Evolutionary conservation across 1,140 invertebrate genomes (phyloP).

Genomic region (Bombus difficillimus): DNA sequence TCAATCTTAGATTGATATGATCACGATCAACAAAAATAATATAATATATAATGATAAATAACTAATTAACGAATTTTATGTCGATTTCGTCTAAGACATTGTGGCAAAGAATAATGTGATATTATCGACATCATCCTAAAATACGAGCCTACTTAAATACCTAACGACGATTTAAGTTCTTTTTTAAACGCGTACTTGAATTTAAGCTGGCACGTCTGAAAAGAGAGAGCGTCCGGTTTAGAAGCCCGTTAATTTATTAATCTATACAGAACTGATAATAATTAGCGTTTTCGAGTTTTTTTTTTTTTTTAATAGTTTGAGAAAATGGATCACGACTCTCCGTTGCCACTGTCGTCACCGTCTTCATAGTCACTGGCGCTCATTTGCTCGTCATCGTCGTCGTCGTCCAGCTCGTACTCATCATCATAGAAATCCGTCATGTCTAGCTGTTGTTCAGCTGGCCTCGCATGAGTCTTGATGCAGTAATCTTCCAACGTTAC

Average conservation of each 20-base stretch:
- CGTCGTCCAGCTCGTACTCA: slow-evolving; percentile 92
- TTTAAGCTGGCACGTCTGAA: slow-evolving; percentile 50
- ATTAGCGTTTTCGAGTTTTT: slow-evolving; percentile 55
- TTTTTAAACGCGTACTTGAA: slow-evolving; percentile 41
- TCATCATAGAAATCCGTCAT: slow-evolving; percentile 97
- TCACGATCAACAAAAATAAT: no score
- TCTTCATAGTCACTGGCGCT: slow-evolving; percentile 87
- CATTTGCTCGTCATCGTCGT: slow-evolving; percentile 86
- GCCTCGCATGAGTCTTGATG: slow-evolving; percentile 94
- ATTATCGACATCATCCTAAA: slow-evolving; percentile 20
- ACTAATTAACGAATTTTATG: background rate
- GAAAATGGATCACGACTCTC: slow-evolving; percentile 85
- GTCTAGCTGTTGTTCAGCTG: slow-evolving; percentile 89
- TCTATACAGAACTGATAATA: slow-evolving; percentile 75
- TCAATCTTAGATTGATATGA: no score
- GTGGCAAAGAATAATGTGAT: background rate
- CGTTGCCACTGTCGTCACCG: slow-evolving; percentile 92
- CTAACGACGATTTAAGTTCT: background rate
- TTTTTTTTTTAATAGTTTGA: slow-evolving; percentile 60
- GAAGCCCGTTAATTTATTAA: slow-evolving; percentile 78
- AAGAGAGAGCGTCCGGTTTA: slow-evolving; percentile 69
- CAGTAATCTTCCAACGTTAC: slow-evolving; percentile 99
- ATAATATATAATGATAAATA: background rate
- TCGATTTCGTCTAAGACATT: background rate
- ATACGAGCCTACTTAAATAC: slow-evolving; percentile 18